Evolutionary conservation across 1,140 invertebrate genomes (phyloP), one percentile per base, ranked within the genome.

Genomic region (Rhagoletis pomonella): DNA sequence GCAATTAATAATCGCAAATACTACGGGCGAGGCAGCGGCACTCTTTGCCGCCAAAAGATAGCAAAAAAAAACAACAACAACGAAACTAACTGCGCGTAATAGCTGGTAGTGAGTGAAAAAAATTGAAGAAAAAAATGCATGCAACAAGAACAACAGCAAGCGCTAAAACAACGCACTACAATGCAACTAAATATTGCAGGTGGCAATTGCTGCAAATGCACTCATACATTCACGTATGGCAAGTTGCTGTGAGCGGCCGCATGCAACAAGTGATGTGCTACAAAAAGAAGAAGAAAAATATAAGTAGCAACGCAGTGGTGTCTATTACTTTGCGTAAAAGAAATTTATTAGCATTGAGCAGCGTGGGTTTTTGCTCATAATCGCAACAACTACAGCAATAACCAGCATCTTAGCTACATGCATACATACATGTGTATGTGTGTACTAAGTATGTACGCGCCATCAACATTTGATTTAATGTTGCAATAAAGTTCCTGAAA

Each of bases 1-100:
- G 59, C 84, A 85, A 85, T 85, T 85, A 85, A 85, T 85, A 85
- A 85, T 62, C 84, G 84, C 84, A 62, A 62, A 62, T 42, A 85
- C 59, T 42, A 85, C 59, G 58, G 84, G 84, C 39, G 58, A 81
- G 73, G 44, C 47, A 58, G 73, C 73, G 47, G 73, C 73, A 55
- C 47, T 81, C 73, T 81, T 81, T 81, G 44, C 10, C 62, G 81
- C 47, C 73, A 87, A 65, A 10, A 39, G 29, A 10, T n/a, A 3
- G 42, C 87, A 62, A 81, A 55, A 87, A 87, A 4, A 73, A 87
- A 67, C n/a, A 55, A 42, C 10, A 55, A 86, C 58, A 64, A 81
- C 2, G 73, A 87, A 58, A 87, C 67, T 69, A 88, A 64, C 84
- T 86, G 69, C 81, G 84, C 81, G 58, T 85, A 55, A 59, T 42